Percentiles rank a stretch among this genome's conserved stretches.
Evolutionary conservation across 92 coral and sea anemone species (phyloP).

Genomic region (Zoanthus gigantus): DNA sequence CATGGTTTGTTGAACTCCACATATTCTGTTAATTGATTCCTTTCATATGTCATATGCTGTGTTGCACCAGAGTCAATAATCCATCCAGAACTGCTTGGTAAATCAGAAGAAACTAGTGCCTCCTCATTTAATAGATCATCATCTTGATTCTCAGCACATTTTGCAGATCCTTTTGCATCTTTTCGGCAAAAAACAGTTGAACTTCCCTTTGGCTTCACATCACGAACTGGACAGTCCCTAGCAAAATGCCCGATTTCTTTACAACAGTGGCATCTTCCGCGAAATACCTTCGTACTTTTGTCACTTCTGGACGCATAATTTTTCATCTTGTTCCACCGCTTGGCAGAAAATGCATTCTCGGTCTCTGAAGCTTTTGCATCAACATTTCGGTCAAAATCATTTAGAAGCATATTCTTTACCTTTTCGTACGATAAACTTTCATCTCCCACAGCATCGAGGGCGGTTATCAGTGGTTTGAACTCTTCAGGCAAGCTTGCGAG

Average conservation of each 20-base stretch:
- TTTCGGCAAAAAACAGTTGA: conserved; percentile 4
- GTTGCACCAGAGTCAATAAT: conserved; percentile 34
- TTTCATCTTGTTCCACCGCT: not conserved
- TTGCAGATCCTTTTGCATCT: not conserved
- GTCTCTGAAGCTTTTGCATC: not conserved
- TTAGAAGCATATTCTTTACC: not conserved
- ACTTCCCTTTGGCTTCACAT: not conserved
- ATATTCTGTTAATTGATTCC: conserved; percentile 21
- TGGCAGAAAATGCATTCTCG: conserved; percentile 22
- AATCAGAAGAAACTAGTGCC: conserved; percentile 12
- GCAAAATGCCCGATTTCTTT: conserved; percentile 35
- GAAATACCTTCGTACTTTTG: not conserved
- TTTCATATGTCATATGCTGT: conserved; percentile 51
- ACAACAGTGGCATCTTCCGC: conserved; percentile 31
- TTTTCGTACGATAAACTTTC: conserved; percentile 8
- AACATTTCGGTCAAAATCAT: conserved; percentile 17
- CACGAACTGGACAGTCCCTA: conserved; percentile 9
- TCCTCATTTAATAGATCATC: not conserved
- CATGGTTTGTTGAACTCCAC: conserved; percentile 34
- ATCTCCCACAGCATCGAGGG: conserved; percentile 16
- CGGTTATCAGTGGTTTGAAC: not conserved
- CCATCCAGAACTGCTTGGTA: conserved; percentile 11
- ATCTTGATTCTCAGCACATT: conserved; percentile 8
- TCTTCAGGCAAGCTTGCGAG: conserved; percentile 35
- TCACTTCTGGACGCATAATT: not conserved